Evolutionary conservation across 2,797 vertebrate species (phyloP), one percentile per base, ranked within the genome.

Genomic region (Buphagus erythrorhynchus): DNA sequence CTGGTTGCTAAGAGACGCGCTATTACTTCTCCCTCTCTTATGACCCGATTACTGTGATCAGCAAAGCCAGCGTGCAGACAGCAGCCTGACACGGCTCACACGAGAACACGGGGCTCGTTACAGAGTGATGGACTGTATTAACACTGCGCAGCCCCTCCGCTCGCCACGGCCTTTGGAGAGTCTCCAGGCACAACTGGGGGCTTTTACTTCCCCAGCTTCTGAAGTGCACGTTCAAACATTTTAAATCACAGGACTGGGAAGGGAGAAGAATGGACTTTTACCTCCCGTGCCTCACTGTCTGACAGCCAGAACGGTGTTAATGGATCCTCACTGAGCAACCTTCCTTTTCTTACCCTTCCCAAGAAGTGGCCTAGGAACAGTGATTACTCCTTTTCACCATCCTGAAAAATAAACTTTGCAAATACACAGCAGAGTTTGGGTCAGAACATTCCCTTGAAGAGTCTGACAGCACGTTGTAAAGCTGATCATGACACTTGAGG

Each of bases 1-100:
- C 83, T 96, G 96, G 98, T 98, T 98, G 98, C 98, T 98, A 98
- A 98, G 98, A 98, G 96, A 98, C 97, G 33, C 21, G 55, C 95
- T 97, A 97, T 97, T 97, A 96, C 97, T 98, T 97, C 96, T 97
- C 97, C 94, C 97, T 98, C 97, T 98, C 97, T 96, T 96, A 97
- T 97, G 97, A 98, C 98, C 97, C 81, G 97, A 98, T 97, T 97
- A 97, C 97, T 96, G 96, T 96, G 96, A 98, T 98, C 97, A 96
- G 97, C 96, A 97, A 95, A 97, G 96, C 91, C 69, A 57, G 94
- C 73, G 35, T 84, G 96, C 95, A 96, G 93, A 96, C 97, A 97
- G 94, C 93, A 97, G 88, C 94, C 84, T 95, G 93, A 97, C 95
- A 96, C 2, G 12, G 95, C 79, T 97, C 90, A 5, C 26, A 90